Evolutionary conservation across 2,113 vertebrate species (phyloP).

Genomic region (Periophthalmus modestus): DNA sequence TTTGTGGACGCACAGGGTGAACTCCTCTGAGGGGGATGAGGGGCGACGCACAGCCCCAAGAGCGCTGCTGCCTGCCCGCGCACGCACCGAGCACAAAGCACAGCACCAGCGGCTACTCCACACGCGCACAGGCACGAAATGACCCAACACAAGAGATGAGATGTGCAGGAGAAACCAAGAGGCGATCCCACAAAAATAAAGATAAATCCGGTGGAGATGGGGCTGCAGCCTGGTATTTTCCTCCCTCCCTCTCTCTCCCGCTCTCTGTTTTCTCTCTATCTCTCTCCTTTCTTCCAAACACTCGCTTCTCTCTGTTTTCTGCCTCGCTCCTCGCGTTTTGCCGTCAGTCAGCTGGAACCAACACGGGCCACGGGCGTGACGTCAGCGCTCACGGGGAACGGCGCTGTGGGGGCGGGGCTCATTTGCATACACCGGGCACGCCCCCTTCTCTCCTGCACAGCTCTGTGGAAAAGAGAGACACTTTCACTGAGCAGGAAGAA

Average conservation of each 20-base stretch:
- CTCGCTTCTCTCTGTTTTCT: slow-evolving; percentile 23
- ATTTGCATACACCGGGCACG: slow-evolving; percentile 45
- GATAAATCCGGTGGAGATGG: slow-evolving; percentile 67
- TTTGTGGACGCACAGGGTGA: background rate
- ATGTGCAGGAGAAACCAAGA: slow-evolving; percentile 53
- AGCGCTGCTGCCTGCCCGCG: slow-evolving; percentile 35
- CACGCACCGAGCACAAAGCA: slow-evolving; percentile 8
- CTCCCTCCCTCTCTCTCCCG: slow-evolving; percentile 51
- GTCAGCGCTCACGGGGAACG: slow-evolving; percentile 78
- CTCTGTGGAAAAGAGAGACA: background rate
- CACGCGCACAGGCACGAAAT: slow-evolving; percentile 2
- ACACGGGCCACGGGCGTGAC: slow-evolving; percentile 80
- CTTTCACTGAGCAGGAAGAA: background rate
- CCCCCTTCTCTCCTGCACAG: slow-evolving; percentile 18
- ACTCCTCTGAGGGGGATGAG: background rate
- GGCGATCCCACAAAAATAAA: slow-evolving; percentile 51
- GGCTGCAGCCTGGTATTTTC: slow-evolving; percentile 61
- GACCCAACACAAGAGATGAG: slow-evolving; percentile 19
- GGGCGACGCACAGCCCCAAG: slow-evolving; percentile 26
- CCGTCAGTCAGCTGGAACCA: slow-evolving; percentile 80
- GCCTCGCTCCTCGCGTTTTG: slow-evolving; percentile 38
- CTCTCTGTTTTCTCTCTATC: slow-evolving; percentile 22
- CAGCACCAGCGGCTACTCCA: slow-evolving; percentile 33
- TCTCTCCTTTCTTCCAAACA: slow-evolving; percentile 22
- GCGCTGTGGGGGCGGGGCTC: slow-evolving; percentile 60